A percentile compares a stretch with the other conserved stretches of the same genome.
Evolutionary conservation across 2,113 vertebrate species (phyloP).

Genomic region (Eurypyga helias): DNA sequence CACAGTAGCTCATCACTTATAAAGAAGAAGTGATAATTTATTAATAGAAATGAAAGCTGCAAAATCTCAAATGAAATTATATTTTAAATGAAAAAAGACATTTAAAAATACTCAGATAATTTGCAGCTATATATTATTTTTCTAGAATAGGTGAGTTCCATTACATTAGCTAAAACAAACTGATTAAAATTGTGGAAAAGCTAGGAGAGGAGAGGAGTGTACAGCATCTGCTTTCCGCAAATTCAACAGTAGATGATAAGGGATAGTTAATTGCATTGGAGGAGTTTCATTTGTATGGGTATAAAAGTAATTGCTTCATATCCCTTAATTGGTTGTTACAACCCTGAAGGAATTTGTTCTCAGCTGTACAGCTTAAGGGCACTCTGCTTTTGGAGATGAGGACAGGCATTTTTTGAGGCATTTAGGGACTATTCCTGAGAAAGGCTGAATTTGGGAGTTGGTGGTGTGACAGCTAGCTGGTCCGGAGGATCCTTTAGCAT

Average conservation of each 20-base stretch:
- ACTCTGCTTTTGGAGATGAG: not conserved
- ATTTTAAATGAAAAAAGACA: slow-evolving; percentile 40
- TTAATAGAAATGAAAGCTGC: slow-evolving; percentile 31
- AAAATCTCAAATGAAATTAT: slow-evolving; percentile 51
- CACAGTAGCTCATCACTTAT: slow-evolving; percentile 16
- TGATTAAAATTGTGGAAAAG: slow-evolving; percentile 10
- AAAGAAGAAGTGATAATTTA: slow-evolving; percentile 3
- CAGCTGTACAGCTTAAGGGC: not conserved
- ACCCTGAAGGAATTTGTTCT: slow-evolving; percentile 41
- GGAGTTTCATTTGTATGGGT: slow-evolving; percentile 53
- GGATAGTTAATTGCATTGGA: slow-evolving; percentile 47
- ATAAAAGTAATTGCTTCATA: slow-evolving; percentile 59
- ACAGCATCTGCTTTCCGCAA: not conserved
- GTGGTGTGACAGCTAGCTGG: not conserved
- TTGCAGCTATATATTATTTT: slow-evolving; percentile 1
- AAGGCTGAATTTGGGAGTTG: not conserved
- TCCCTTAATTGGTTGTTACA: slow-evolving; percentile 46
- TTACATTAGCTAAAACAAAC: slow-evolving; percentile 32
- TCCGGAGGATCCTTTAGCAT: fast-evolving
- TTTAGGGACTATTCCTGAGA: not conserved
- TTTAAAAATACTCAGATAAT: slow-evolving; percentile 42
- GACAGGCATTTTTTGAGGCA: not conserved
- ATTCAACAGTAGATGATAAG: slow-evolving; percentile 52
- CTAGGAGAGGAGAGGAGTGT: not conserved
- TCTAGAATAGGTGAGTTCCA: not conserved